Evolutionary conservation across 2,888 invertebrate species (phyloP).

Genomic region (Perizoma flavofasciatum): DNA sequence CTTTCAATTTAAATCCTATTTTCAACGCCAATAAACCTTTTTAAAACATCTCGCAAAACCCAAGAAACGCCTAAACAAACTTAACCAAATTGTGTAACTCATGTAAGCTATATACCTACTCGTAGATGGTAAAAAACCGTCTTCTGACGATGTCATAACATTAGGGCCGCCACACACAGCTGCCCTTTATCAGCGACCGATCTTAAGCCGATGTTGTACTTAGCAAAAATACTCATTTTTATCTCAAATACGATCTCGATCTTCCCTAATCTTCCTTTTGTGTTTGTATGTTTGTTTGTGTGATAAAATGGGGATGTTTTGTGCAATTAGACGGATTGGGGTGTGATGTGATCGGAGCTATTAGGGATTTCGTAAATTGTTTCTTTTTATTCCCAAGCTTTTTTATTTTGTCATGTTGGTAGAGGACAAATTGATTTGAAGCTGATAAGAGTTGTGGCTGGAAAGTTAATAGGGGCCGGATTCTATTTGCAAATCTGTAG

Average conservation of each 20-base stretch:
- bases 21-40: constrained; percentile 4
- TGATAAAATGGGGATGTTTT: constrained; percentile 68
- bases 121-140: constrained; percentile 25
- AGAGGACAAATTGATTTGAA: constrained; percentile 29
- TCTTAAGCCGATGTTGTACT: constrained; percentile 77
- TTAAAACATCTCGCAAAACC: constrained; percentile 3
- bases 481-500: background rate
- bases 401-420: constrained; percentile 22
- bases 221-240: constrained; percentile 79
- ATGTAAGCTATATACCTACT: background rate
- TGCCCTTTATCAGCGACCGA: constrained; percentile 70
- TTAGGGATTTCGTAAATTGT: constrained; percentile 51
- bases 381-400: constrained; percentile 45
- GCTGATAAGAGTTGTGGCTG: constrained; percentile 8
- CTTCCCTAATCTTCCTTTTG: constrained; percentile 80
- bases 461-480: constrained; percentile 9
- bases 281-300: constrained; percentile 71
- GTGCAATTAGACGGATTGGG: constrained; percentile 72
- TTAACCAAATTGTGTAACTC: background rate
- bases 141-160: constrained; percentile 55
- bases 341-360: constrained; percentile 61
- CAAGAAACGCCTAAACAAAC: constrained; percentile 20
- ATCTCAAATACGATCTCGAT: constrained; percentile 81
- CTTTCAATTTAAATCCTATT: background rate
- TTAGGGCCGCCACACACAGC: constrained; percentile 65